Evolutionary conservation across 2,113 vertebrate species (phyloP), one percentile per base, ranked within the genome.

Genomic region (Pelodiscus sinensis): DNA sequence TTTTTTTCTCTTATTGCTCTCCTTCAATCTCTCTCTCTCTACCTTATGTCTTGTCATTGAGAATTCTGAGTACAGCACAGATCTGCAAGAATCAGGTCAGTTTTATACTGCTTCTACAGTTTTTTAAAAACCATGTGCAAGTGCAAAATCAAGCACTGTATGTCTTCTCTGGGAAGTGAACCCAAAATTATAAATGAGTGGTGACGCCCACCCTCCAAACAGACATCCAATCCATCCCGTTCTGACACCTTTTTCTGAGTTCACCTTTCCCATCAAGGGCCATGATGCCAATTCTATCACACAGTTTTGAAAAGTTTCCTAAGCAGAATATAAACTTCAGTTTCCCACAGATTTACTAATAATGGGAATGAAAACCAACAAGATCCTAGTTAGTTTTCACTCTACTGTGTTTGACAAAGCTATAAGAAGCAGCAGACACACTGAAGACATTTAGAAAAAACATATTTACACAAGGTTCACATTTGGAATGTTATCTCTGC

Each of bases 121-220:
- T 65, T 65, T 65, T 65, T 44, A 31, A 65, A 65, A 65, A 65
- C 62, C n/a, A 62, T 62, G 29, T 16, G n/a, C 5, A 56, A 89
- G 6, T 9, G 3, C 21, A 86, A 88, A 91, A 54, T 9, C 27
- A 90, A 75, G 51, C 1, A 7, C 3, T 73, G 1, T 0, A 22
- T 65, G 88, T 73, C 85, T 25, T 54, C 1, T 12, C 21, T 88
- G 29, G 51, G 44, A 15, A 65, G 82, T 52, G 54, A 79, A 24
- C 25, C 9, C 16, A 90, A 90, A 94, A 93, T 79, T 14, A 83
- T 83, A 92, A 85, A 82, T 52, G 89, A 93, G 92, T 6, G 15
- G n/a, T 19, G 84, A 86, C 87, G 82, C 13, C 22, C 57, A 57
- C 8, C 55, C 19, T 56, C 55, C 57, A 58, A 58, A 58, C 57